These are phyloP conservation scores for Mythimna lalbum DNA, from an alignment of 2,888 invertebrate genomes.

Conservation along the genomic window DNA sequence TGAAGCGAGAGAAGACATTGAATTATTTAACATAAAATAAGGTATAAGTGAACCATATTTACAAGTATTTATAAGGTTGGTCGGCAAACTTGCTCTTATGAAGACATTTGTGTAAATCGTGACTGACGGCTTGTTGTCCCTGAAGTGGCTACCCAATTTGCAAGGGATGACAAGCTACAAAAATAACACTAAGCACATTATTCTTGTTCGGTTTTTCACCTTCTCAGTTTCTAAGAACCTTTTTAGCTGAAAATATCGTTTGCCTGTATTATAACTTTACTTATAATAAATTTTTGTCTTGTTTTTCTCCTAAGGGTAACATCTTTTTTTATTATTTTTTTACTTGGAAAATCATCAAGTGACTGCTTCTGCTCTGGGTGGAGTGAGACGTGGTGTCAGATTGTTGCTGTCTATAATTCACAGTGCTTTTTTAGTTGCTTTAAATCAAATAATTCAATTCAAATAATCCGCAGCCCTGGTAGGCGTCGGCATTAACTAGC, in stretches of 20 bases:
- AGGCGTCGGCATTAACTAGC: too few relatives aligned
- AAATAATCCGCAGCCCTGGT: too few relatives aligned
- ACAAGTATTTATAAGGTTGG: background rate
- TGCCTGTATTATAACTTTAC: background rate
- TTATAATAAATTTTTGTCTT: background rate
- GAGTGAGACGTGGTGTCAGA: too few relatives aligned
- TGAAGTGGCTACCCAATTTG: slow-evolving; percentile 35
- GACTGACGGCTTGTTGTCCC: slow-evolving; percentile 38
- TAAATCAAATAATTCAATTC: too few relatives aligned
- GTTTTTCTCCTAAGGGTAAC: background rate
- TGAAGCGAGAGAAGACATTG: too few relatives aligned
- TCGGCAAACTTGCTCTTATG: slow-evolving; percentile 3
- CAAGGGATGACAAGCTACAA: slow-evolving; percentile 33
- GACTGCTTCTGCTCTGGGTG: too few relatives aligned
- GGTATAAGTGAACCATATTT: background rate
- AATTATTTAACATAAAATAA: too few relatives aligned
- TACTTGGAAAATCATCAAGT: too few relatives aligned
- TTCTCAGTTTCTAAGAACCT: slow-evolving; percentile 10
- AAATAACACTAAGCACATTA: slow-evolving; percentile 38
- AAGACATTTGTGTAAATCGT: slow-evolving; percentile 31
- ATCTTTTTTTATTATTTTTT: background rate
- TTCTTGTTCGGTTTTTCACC: background rate
- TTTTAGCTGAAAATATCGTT: slow-evolving; percentile 5
- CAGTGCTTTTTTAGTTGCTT: too few relatives aligned
- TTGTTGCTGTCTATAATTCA: too few relatives aligned